phyloP scores from a whole-genome alignment of 2,113 vertebrate genomes.

The Clarias macrocephalus region DNA sequence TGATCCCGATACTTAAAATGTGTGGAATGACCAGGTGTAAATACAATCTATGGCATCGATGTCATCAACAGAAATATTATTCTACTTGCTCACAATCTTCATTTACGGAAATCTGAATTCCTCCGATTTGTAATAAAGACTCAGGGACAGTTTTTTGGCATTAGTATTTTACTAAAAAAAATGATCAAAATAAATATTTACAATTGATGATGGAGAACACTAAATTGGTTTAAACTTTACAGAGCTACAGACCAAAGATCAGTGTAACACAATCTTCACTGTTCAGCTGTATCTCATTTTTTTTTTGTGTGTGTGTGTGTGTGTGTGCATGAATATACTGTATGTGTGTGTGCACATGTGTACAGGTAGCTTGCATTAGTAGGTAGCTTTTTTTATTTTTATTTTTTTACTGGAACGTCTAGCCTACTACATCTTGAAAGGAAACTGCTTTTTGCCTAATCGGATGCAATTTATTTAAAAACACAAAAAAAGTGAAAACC shows the following conservation, averaged over 20 bases:
- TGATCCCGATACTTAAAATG: neutral
- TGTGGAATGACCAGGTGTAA: too few relatives aligned
- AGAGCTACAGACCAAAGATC: conserved; percentile 59
- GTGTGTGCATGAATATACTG: conserved; percentile 12
- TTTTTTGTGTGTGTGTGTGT: conserved; percentile 3
- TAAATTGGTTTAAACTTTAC: conserved; percentile 62
- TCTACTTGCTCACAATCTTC: neutral
- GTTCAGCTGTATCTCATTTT: conserved; percentile 16
- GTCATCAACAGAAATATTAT: neutral
- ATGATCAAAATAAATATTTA: conserved; percentile 75
- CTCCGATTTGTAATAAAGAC: conserved; percentile 53
- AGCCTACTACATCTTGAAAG: conserved; percentile 12
- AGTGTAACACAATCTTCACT: conserved; percentile 36
- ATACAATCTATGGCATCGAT: neutral
- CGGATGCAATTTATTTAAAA: conserved; percentile 15
- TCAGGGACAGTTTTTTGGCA: conserved; percentile 54
- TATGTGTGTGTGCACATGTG: conserved; percentile 1
- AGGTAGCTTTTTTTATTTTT: neutral
- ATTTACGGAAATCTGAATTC: neutral
- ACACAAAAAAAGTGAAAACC: conserved; percentile 5
- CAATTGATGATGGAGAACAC: conserved; percentile 67
- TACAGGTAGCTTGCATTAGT: neutral
- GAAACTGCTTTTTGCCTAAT: conserved; percentile 25
- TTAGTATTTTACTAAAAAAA: conserved; percentile 73
- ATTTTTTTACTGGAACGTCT: neutral